These are phyloP conservation scores for Microctonus brassicae DNA, from an alignment of 2,888 invertebrate species.

Conservation along the genomic window DNA sequence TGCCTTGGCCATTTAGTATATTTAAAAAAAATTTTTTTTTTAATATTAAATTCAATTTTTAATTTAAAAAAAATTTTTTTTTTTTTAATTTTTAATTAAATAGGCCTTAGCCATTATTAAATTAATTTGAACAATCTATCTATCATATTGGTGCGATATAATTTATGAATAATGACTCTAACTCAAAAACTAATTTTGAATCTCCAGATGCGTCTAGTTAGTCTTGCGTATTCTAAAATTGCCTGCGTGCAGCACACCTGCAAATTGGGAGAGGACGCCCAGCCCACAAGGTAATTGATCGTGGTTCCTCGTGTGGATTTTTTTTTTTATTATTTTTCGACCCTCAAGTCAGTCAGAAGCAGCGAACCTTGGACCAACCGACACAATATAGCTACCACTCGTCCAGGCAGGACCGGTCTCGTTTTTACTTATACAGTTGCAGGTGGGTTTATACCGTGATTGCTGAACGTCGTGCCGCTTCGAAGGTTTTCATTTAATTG, in stretches of 20 bases:
- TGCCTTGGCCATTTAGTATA: no score
- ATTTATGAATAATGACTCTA: no score
- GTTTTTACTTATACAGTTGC: constrained; percentile 9
- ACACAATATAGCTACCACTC: not conserved
- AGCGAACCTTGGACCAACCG: not conserved
- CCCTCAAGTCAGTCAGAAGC: constrained; percentile 13
- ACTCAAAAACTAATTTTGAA: no score
- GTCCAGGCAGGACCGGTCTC: not conserved
- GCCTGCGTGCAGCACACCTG: not conserved
- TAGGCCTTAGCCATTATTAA: no score
- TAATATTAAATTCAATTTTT: no score
- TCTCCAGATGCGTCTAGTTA: not conserved
- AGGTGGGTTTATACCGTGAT: constrained; percentile 20
- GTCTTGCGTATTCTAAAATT: not conserved
- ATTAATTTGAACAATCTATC: no score
- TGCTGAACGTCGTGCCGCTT: constrained; percentile 1
- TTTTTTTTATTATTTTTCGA: constrained; percentile 1
- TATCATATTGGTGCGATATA: no score
- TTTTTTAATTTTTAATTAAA: no score
- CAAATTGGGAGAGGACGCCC: not conserved
- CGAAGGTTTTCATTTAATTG: constrained; percentile 27
- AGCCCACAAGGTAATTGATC: not conserved
- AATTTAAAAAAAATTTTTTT: no score
- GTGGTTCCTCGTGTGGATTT: constrained; percentile 1
- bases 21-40: no score